These are phyloP conservation scores for human (Homo sapiens) DNA, from an alignment of 2,113 vertebrate genomes.

Conservation along the genomic window DNA sequence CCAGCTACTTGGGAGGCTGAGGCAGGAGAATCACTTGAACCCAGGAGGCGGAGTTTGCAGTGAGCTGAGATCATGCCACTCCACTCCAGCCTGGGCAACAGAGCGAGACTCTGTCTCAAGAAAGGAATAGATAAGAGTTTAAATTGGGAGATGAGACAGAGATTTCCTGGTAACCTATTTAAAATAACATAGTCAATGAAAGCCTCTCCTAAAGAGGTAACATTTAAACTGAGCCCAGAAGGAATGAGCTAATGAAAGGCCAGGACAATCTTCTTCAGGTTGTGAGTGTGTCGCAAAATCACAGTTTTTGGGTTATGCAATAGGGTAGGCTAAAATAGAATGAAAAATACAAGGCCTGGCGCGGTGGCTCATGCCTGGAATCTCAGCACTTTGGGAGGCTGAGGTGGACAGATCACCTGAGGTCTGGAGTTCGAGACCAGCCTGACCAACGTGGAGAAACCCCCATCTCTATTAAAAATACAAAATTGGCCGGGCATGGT, in stretches of 20 bases:
- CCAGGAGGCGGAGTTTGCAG: no score
- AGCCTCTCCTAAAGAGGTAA: neutral
- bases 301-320: neutral
- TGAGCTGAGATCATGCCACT: no score
- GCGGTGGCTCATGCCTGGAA: no score
- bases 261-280: neutral
- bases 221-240: neutral
- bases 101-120: neutral
- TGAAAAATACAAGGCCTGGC: neutral
- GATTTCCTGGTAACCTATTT: neutral
- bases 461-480: no score
- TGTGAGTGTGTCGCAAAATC: neutral
- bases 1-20: no score
- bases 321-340: neutral
- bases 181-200: neutral
- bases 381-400: no score
- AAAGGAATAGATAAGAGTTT: neutral
- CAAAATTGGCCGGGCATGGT: no score
- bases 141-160: neutral
- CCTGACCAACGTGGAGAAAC: no score
- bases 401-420: no score
- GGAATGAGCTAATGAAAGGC: neutral
- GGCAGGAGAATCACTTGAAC: no score
- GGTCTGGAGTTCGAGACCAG: no score
- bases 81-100: no score